Evolutionary conservation across 1,140 invertebrate species (phyloP).

Genomic region (Pseudobourletiella spinata): DNA sequence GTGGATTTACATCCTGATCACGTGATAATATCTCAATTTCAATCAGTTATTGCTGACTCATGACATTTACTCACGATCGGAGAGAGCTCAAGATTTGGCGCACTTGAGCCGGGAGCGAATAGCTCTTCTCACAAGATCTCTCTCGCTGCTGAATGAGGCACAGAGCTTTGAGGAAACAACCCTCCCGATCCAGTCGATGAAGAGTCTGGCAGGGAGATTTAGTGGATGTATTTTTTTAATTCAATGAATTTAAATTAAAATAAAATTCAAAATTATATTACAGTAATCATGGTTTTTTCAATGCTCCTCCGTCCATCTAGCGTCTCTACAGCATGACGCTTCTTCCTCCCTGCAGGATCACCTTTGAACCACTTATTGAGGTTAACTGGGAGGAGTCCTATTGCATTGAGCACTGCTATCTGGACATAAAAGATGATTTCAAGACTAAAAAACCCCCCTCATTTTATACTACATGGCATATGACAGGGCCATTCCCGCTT

Average conservation of each 20-base stretch:
- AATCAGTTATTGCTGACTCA: no score
- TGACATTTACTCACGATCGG: no score
- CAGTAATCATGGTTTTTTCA: not conserved
- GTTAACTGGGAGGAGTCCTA: not conserved
- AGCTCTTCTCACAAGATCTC: not conserved
- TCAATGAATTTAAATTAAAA: not conserved
- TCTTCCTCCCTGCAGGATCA: not conserved
- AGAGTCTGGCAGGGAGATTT: not conserved
- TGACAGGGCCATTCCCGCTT: no score
- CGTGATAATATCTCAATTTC: no score
- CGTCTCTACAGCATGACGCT: not conserved
- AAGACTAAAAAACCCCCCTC: not conserved
- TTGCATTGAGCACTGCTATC: not conserved
- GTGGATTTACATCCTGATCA: no score
- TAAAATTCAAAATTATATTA: not conserved
- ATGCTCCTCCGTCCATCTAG: not conserved
- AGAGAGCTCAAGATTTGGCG: no score
- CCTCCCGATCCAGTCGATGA: not conserved
- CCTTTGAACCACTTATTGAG: not conserved
- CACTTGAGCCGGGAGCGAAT: no score
- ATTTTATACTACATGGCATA: no score
- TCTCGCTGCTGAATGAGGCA: not conserved
- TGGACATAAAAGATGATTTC: not conserved
- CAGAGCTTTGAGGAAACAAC: not conserved
- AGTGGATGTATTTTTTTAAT: not conserved